A percentile compares a stretch with the other conserved stretches of the same genome.
Conservation (phyloP, 2,888 invertebrate genomes). For the Nineta flava region DNA sequence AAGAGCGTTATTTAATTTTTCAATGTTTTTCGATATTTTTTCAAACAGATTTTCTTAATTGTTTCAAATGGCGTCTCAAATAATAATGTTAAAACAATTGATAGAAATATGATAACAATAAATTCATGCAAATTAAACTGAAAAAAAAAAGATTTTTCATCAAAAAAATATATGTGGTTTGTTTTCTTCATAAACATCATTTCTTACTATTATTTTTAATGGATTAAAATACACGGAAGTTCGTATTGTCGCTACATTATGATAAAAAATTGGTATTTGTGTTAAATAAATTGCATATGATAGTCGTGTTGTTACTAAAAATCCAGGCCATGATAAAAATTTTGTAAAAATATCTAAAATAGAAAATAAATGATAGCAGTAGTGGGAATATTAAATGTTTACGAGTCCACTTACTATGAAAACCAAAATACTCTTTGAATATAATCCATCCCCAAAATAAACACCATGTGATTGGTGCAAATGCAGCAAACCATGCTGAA, state of each 20-base stretch:
- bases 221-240: constrained; percentile 34
- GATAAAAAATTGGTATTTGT: constrained; percentile 45
- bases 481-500: constrained; percentile 51
- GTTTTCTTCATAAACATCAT: too few relatives aligned
- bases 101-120: constrained; percentile 35
- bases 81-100: constrained; percentile 40
- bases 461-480: constrained; percentile 54
- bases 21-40: constrained; percentile 13
- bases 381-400: neutral
- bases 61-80: constrained; percentile 56
- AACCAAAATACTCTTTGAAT: constrained; percentile 43
- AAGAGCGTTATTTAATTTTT: too few relatives aligned
- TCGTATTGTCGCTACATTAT: constrained; percentile 37
- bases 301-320: constrained; percentile 37
- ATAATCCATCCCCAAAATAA: constrained; percentile 49
- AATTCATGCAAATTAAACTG: constrained; percentile 46
- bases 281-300: constrained; percentile 44
- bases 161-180: neutral
- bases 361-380: constrained; percentile 1
- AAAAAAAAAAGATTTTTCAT: too few relatives aligned
- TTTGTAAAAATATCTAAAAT: constrained; percentile 31
- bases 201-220: constrained; percentile 24
- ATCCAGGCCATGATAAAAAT: constrained; percentile 36
- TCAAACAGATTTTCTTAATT: constrained; percentile 37
- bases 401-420: constrained; percentile 29